Percentiles rank a stretch among this genome's conserved stretches.
Conservation (phyloP, 2,113 vertebrate species). For the Rhipidura dahli region DNA sequence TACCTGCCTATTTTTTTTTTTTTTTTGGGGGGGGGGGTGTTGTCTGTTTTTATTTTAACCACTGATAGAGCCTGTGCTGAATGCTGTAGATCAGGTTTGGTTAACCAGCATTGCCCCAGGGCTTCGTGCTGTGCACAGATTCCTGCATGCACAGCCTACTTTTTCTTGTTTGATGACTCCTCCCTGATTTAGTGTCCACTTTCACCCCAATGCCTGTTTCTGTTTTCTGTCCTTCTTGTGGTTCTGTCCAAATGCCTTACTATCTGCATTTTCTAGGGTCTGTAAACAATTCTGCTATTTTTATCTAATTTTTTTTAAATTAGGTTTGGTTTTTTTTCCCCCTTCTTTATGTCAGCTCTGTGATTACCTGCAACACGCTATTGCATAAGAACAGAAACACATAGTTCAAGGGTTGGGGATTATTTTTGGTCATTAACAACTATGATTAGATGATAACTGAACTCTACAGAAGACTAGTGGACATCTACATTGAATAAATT, state of each 20-base stretch:
- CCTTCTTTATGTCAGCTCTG: neutral
- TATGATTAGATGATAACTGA: neutral
- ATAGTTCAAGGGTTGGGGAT: neutral
- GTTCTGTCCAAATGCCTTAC: neutral
- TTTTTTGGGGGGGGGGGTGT: neutral
- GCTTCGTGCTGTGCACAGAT: neutral
- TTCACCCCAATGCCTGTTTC: neutral
- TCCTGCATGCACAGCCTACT: neutral
- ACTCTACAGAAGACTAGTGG: neutral
- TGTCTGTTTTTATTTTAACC: neutral
- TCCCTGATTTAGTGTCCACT: neutral
- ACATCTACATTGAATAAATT: neutral
- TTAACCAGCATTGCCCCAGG: neutral
- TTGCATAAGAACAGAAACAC: neutral
- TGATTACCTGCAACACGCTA: neutral
- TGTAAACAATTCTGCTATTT: neutral
- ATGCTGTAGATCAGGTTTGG: slow-evolving; percentile 44
- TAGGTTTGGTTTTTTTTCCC: neutral
- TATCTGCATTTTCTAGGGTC: neutral
- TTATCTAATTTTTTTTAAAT: neutral
- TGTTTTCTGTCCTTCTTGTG: neutral
- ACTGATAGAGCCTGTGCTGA: neutral
- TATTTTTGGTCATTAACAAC: neutral
- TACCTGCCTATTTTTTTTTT: neutral
- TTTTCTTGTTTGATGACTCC: neutral